Percentiles rank a stretch among this genome's conserved stretches.
Evolutionary conservation across 2,888 invertebrate genomes (phyloP).

Genomic region (Achlya flavicornis): DNA sequence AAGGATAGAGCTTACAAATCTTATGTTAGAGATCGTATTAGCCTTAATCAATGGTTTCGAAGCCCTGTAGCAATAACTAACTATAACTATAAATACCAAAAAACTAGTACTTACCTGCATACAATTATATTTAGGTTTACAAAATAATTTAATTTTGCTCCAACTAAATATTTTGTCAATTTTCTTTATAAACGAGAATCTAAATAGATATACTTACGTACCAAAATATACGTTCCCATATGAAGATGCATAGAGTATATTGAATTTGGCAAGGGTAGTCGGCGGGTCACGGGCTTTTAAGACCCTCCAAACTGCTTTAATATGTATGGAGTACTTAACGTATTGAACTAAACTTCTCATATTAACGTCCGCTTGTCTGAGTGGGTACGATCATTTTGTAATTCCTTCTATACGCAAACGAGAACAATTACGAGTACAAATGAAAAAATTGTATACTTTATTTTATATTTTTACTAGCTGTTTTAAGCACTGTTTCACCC

Average conservation of each 20-base stretch:
- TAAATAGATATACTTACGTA: not conserved
- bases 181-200: too few species aligned
- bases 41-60: not conserved
- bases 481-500: too few species aligned
- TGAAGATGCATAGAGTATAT: not conserved
- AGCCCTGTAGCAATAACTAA: not conserved
- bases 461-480: too few species aligned
- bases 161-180: too few species aligned
- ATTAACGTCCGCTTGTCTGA: conserved; percentile 13
- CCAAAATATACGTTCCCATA: not conserved
- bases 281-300: conserved; percentile 3
- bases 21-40: not conserved
- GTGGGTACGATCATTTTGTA: conserved; percentile 15
- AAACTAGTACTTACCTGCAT: too few species aligned
- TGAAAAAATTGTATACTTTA: too few species aligned
- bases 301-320: conserved; percentile 6
- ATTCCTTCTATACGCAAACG: not conserved
- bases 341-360: conserved; percentile 11
- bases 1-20: not conserved
- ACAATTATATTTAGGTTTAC: too few species aligned
- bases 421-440: too few species aligned
- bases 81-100: too few species aligned
- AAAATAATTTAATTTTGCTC: too few species aligned
- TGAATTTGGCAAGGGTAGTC: not conserved
- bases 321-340: not conserved